These are phyloP conservation scores for Lysiphlebus fabarum DNA, from an alignment of 1,140 invertebrate species.

Conservation along the genomic window DNA sequence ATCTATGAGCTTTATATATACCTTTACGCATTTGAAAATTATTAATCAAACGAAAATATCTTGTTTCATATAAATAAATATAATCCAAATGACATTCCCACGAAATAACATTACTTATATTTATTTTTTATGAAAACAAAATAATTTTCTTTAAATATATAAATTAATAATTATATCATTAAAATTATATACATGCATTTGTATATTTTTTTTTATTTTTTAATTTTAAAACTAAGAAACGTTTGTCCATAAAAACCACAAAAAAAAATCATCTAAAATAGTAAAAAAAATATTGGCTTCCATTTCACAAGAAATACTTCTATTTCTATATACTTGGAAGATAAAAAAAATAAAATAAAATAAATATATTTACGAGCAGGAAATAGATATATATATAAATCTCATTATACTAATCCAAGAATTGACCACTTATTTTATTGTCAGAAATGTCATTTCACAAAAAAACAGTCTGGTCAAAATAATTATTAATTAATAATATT, in stretches of 20 bases:
- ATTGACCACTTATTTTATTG: constrained; percentile 31
- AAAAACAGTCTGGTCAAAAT: constrained; percentile 23
- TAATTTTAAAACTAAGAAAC: not conserved
- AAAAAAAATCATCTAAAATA: constrained; percentile 47
- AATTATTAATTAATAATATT: not conserved
- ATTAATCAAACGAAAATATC: no score
- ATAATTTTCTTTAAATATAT: no score
- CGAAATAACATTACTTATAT: no score
- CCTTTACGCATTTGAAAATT: no score
- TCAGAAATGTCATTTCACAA: constrained; percentile 37
- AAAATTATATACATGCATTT: constrained; percentile 9
- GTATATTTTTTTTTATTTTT: no score
- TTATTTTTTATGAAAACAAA: no score
- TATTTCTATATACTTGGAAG: not conserved
- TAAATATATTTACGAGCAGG: constrained; percentile 36
- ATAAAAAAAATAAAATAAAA: no score
- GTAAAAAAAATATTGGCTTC: constrained; percentile 28
- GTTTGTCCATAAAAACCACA: not conserved
- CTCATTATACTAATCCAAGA: constrained; percentile 14
- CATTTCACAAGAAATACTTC: constrained; percentile 34
- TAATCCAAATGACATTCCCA: no score
- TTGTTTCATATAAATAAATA: no score
- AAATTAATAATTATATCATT: no score
- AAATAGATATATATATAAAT: constrained; percentile 32
- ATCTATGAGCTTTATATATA: no score